Base-by-base conservation (phyloP, 2,888 invertebrate species). In the Diarsia mendica region DNA sequence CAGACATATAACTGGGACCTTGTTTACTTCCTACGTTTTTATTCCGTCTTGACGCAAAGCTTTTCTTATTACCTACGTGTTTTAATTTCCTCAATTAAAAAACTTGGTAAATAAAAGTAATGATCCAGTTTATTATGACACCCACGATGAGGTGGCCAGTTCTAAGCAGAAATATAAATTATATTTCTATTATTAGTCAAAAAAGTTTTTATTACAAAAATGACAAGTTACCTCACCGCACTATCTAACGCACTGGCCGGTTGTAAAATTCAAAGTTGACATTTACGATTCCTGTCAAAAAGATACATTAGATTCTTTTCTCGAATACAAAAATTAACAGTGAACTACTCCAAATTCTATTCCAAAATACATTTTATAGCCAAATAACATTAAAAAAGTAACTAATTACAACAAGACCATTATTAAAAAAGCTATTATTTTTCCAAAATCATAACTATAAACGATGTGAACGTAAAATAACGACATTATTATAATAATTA, bases 401-500 rank as follows among this genome's bases (percentile, higher is more conserved):
- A 70, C 78, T 82, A 82, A 82, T 82, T 82, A 82, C 67, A 71
- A 77, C 67, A 65, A 75, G 71, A 77, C 72, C 55, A 5, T 77
- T 80, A 77, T 80, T 75, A 77, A 80, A 77, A 77, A 77, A 65
- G 39, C 76, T 23, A 77, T 77, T 81, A 77, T 60, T 67, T 65
- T 58, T 68, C 53, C 33, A 33, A 75, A 79, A 70, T 67, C 67
- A 73, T 82, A 77, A 77, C 73, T 61, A 77, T 75, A 48, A 65
- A 28, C 81, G 71, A 83, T 67, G 63, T 73, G 53, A 75, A 80
- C 77, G 76, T 81, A 65, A 66, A 82, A 82, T 77, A 74, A 86
- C 73, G 80, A 80, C 77, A 79, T 82, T 84, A 84, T 84, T 79
- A 80, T 69, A 82, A 78, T 82, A 86, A 71, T 86, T 72, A 84